phyloP scores from a whole-genome alignment of 1,140 invertebrate genomes.

The Aphidius ervi region DNA sequence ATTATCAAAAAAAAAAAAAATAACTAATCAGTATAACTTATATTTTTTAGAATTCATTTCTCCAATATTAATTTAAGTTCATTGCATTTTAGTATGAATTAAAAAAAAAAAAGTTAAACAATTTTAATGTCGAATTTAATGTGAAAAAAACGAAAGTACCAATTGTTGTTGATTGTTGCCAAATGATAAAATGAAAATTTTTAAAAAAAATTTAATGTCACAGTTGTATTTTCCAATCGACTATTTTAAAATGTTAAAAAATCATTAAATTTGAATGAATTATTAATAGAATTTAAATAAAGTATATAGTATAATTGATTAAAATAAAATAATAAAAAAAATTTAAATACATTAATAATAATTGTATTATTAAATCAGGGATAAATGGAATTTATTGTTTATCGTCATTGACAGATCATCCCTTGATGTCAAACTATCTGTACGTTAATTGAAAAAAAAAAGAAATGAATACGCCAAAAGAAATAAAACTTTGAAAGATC shows the following conservation, averaged over 20 bases:
- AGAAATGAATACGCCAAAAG: background rate
- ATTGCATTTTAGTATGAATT: too few relatives aligned
- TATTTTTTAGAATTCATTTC: background rate
- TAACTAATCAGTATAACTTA: background rate
- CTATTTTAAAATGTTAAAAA: slow-evolving; percentile 40
- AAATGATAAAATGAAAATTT: slow-evolving; percentile 40
- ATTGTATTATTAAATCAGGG: slow-evolving; percentile 18
- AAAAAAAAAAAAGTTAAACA: background rate
- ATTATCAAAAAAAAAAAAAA: background rate
- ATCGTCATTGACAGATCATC: slow-evolving; percentile 39
- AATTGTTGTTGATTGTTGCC: slow-evolving; percentile 54
- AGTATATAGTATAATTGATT: slow-evolving; percentile 5
- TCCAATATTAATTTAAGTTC: background rate
- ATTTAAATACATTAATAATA: slow-evolving; percentile 11
- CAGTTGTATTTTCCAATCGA: slow-evolving; percentile 47
- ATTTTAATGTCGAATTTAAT: background rate
- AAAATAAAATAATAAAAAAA: slow-evolving; percentile 8
- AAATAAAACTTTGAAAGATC: slow-evolving; percentile 36
- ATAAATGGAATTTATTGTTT: background rate
- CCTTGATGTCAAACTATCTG: slow-evolving; percentile 47
- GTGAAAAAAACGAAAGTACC: slow-evolving; percentile 26
- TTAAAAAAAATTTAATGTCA: slow-evolving; percentile 20
- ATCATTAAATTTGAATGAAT: slow-evolving; percentile 23
- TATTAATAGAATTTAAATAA: slow-evolving; percentile 20
- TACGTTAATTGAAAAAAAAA: slow-evolving; percentile 31